A percentile compares a stretch with the other conserved stretches of the same genome.
These are phyloP conservation scores for Drosophila mimica DNA, from an alignment of 2,888 invertebrate genomes.

Conservation along the genomic window DNA sequence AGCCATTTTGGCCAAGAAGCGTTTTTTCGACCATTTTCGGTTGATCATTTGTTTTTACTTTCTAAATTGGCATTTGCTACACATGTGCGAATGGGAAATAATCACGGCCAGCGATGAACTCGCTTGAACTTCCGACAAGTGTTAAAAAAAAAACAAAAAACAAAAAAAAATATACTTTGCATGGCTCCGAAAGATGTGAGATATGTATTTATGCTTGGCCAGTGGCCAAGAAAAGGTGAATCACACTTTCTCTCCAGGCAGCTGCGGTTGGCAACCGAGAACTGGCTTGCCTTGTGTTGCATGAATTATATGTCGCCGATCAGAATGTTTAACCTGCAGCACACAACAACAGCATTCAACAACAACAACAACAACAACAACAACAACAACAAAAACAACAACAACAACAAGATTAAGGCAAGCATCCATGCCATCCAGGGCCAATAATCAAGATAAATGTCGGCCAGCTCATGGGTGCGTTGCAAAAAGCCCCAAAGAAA, in stretches of 20 bases:
- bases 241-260: conserved; percentile 72
- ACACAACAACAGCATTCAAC: conserved; percentile 9
- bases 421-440: conserved; percentile 20
- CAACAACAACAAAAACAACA: not conserved
- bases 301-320: conserved; percentile 72
- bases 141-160: conserved; percentile 21
- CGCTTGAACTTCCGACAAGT: conserved; percentile 65
- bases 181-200: conserved; percentile 23
- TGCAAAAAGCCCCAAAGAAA: conserved; percentile 59
- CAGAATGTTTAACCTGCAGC: conserved; percentile 55
- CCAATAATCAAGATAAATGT: conserved; percentile 79
- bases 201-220: conserved; percentile 7
- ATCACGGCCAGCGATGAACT: conserved; percentile 60
- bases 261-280: conserved; percentile 3
- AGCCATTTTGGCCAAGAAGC: conserved; percentile 39
- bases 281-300: conserved; percentile 36
- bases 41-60: conserved; percentile 79
- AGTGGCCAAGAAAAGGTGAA: conserved; percentile 62
- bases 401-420: not conserved
- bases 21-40: conserved; percentile 60
- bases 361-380: not conserved
- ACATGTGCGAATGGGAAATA: conserved; percentile 56
- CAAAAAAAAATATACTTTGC: conserved; percentile 32
- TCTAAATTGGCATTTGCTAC: conserved; percentile 80
- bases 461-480: conserved; percentile 69